Conservation (phyloP, 2,888 invertebrate species). For the Apodemia duryi region DNA sequence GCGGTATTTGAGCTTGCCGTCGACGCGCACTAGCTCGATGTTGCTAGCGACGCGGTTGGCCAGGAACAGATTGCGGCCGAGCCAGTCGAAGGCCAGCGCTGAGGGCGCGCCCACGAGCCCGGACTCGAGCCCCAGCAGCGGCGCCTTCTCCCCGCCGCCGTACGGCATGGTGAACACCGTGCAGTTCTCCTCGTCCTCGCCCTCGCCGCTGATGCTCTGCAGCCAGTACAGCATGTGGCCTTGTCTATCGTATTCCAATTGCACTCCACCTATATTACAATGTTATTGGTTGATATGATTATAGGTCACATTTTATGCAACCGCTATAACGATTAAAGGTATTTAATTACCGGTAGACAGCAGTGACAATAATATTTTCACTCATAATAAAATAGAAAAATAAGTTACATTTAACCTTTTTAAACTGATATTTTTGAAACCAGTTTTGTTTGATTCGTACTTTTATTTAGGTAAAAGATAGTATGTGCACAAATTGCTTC, state of each 20-base stretch:
- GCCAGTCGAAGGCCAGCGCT: slow-evolving; percentile 97
- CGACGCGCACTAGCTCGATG: slow-evolving; percentile 92
- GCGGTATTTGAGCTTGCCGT: slow-evolving; percentile 90
- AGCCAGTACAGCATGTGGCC: slow-evolving; percentile 93
- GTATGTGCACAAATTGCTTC: too few relatives aligned
- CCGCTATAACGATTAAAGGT: too few relatives aligned
- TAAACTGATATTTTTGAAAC: too few relatives aligned
- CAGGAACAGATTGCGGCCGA: slow-evolving; percentile 95
- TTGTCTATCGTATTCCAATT: slow-evolving; percentile 94
- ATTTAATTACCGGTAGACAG: too few relatives aligned
- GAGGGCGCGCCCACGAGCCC: slow-evolving; percentile 96
- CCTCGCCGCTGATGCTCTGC: slow-evolving; percentile 82
- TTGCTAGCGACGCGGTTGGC: slow-evolving; percentile 94
- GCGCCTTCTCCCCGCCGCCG: slow-evolving; percentile 86
- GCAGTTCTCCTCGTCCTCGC: slow-evolving; percentile 89
- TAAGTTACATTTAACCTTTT: too few relatives aligned
- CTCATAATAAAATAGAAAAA: too few relatives aligned
- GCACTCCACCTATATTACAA: slow-evolving; percentile 82
- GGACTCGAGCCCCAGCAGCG: slow-evolving; percentile 88
- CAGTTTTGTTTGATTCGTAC: too few relatives aligned
- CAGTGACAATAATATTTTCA: too few relatives aligned
- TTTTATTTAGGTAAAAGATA: too few relatives aligned
- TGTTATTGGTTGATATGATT: too few relatives aligned
- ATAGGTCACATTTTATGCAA: too few relatives aligned
- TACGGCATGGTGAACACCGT: slow-evolving; percentile 92